Evolutionary conservation across 2,113 vertebrate genomes (phyloP), one percentile per base, ranked within the genome.

Genomic region (Psophia crepitans): DNA sequence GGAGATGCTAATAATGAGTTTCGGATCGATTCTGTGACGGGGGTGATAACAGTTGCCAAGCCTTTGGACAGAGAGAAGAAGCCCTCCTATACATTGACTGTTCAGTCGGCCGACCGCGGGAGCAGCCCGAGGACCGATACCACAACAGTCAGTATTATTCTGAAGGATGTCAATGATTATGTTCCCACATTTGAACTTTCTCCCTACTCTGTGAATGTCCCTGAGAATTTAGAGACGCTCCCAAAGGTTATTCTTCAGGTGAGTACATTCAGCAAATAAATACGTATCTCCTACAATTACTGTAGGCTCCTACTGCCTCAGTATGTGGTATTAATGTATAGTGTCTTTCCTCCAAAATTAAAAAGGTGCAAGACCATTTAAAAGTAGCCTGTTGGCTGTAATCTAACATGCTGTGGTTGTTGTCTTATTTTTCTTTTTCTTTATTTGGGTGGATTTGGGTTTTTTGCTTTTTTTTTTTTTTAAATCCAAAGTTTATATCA

Each of bases 91-190:
- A 98, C 97, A 0, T 70, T 99, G 93, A 98, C 97, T 17, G 98
- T 99, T 48, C 99, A 99, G 84, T 99, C 99, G 0, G 78, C 98
- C 0, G 99, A 99, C 93, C 98, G 99, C 0, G 99, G 99, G 60
- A 99, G 99, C 96, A 99, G 98, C 90, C 98, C 99, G 2, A 97
- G 99, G 35, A 98, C 96, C 0, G 99, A 99, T 37, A 98, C 98
- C 3, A 90, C 99, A 0, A 98, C 98, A 0, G 98, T 99, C 94
- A 99, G 96, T 94, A 97, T 99, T 8, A 87, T 98, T 28, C 94
- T 99, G 76, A 89, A 98, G 90, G 99, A 99, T 6, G 96, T 98
- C 15, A 99, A 99, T 41, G 99, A 99, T 96, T 99, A 99, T 66
- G 37, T 98, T 5, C 99, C 99, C 4, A 84, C 95, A 2, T 99